Conservation (phyloP, 2,888 invertebrate species). For the Acrobasis repandana region DNA sequence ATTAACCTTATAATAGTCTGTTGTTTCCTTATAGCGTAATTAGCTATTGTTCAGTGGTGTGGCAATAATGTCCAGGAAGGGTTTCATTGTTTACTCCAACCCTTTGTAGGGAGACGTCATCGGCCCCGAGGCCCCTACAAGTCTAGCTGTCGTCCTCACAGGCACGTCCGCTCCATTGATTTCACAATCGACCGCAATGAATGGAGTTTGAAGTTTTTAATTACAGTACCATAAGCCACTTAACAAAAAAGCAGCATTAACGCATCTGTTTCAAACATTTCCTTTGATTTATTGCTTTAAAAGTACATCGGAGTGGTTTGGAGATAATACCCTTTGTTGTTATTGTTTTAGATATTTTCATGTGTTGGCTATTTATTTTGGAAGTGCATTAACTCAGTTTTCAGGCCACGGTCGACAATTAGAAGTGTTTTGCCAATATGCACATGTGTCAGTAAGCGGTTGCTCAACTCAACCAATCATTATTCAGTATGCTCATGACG, state of each 20-base stretch:
- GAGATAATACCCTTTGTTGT: slow-evolving; percentile 4
- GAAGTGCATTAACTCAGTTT: slow-evolving; percentile 28
- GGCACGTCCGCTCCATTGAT: slow-evolving; percentile 55
- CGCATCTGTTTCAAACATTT: slow-evolving; percentile 13
- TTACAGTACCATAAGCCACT: slow-evolving; percentile 23
- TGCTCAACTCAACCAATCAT: slow-evolving; percentile 54
- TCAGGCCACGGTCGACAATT: slow-evolving; percentile 46
- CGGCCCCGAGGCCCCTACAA: slow-evolving; percentile 38
- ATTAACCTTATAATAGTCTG: slow-evolving; percentile 11
- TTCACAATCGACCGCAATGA: slow-evolving; percentile 52
- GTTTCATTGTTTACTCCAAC: slow-evolving; percentile 58
- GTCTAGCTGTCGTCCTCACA: slow-evolving; percentile 51
- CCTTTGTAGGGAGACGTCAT: slow-evolving; percentile 50
- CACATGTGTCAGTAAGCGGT: slow-evolving; percentile 39
- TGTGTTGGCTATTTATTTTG: neutral
- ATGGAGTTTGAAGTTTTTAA: slow-evolving; percentile 40
- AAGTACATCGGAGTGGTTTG: slow-evolving; percentile 3
- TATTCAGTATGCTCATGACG: slow-evolving; percentile 40
- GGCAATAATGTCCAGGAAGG: slow-evolving; percentile 57
- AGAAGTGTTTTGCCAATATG: slow-evolving; percentile 42
- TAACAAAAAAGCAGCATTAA: slow-evolving; percentile 3
- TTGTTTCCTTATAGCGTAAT: slow-evolving; percentile 46
- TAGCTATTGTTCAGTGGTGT: slow-evolving; percentile 52
- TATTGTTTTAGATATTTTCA: slow-evolving; percentile 1
- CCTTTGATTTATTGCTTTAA: slow-evolving; percentile 5